Conservation (phyloP, 2,888 invertebrate genomes). For the Zaprionus obscuricornis region DNA sequence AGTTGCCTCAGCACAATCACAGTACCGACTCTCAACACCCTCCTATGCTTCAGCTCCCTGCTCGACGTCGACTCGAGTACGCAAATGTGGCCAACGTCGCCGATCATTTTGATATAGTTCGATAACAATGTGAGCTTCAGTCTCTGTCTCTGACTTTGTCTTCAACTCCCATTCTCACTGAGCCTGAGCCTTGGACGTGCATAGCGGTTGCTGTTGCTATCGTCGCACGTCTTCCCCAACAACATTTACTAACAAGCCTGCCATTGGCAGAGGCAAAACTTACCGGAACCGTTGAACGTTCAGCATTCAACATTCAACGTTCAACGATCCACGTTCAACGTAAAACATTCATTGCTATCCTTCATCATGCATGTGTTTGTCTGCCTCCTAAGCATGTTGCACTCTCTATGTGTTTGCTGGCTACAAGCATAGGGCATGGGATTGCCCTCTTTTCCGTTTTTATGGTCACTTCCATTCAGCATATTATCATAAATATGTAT, state of each 20-base stretch:
- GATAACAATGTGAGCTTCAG: slow-evolving; percentile 71
- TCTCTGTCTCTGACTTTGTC: slow-evolving; percentile 11
- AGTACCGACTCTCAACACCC: slow-evolving; percentile 14
- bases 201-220: slow-evolving; percentile 61
- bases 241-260: slow-evolving; percentile 60
- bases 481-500: slow-evolving; percentile 78
- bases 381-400: slow-evolving; percentile 39
- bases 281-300: slow-evolving; percentile 64
- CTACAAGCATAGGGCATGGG: slow-evolving; percentile 12
- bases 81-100: slow-evolving; percentile 69
- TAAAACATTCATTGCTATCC: slow-evolving; percentile 36
- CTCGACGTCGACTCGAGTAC: slow-evolving; percentile 43
- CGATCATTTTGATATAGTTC: slow-evolving; percentile 79
- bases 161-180: background rate
- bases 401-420: no score
- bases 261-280: slow-evolving; percentile 29
- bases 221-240: slow-evolving; percentile 47
- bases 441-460: slow-evolving; percentile 44
- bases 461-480: slow-evolving; percentile 55
- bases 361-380: slow-evolving; percentile 69
- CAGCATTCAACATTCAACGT: slow-evolving; percentile 46
- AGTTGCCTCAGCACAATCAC: slow-evolving; percentile 42
- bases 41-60: slow-evolving; percentile 2
- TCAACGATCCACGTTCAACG: slow-evolving; percentile 45
- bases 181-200: slow-evolving; percentile 12